These are phyloP conservation scores for Nannoperca australis DNA, from an alignment of 2,797 vertebrate species.

Conservation along the genomic window DNA sequence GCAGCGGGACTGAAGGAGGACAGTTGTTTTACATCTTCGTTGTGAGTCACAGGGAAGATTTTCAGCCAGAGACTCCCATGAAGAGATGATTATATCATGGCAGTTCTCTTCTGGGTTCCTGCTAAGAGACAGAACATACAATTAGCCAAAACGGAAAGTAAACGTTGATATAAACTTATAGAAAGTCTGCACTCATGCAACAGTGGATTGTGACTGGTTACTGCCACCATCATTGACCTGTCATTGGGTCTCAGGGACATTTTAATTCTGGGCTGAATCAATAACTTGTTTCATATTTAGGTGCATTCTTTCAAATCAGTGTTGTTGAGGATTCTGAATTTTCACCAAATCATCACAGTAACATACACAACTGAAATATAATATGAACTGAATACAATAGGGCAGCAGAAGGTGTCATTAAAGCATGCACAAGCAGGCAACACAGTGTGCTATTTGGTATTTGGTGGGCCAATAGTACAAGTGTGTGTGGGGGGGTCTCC, in stretches of 20 bases:
- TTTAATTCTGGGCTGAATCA: slow-evolving; percentile 21
- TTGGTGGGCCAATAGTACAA: slow-evolving; percentile 36
- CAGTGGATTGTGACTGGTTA: slow-evolving; percentile 81
- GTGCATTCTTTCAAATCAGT: slow-evolving; percentile 14
- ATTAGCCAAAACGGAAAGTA: slow-evolving; percentile 50
- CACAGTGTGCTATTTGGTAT: slow-evolving; percentile 52
- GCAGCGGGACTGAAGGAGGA: slow-evolving; percentile 50
- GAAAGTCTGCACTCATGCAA: slow-evolving; percentile 82
- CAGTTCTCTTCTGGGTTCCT: slow-evolving; percentile 85
- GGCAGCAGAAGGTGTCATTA: slow-evolving; percentile 40
- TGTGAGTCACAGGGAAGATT: slow-evolving; percentile 63
- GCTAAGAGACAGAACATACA: slow-evolving; percentile 60
- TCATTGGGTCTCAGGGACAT: slow-evolving; percentile 23
- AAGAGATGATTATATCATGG: slow-evolving; percentile 81
- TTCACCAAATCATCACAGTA: slow-evolving; percentile 32
- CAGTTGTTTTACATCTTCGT: slow-evolving; percentile 64
- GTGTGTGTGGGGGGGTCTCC: neutral
- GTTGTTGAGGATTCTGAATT: slow-evolving; percentile 15
- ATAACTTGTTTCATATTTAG: slow-evolving; percentile 11
- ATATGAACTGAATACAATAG: slow-evolving; percentile 29
- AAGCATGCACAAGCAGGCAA: slow-evolving; percentile 77
- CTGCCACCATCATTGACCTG: slow-evolving; percentile 66
- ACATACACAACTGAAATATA: slow-evolving; percentile 32
- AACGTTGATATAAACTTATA: slow-evolving; percentile 36
- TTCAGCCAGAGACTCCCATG: slow-evolving; percentile 60